These are phyloP conservation scores for Gymnoscopelus braueri DNA, from an alignment of 2,797 vertebrate genomes.

Conservation along the genomic window DNA sequence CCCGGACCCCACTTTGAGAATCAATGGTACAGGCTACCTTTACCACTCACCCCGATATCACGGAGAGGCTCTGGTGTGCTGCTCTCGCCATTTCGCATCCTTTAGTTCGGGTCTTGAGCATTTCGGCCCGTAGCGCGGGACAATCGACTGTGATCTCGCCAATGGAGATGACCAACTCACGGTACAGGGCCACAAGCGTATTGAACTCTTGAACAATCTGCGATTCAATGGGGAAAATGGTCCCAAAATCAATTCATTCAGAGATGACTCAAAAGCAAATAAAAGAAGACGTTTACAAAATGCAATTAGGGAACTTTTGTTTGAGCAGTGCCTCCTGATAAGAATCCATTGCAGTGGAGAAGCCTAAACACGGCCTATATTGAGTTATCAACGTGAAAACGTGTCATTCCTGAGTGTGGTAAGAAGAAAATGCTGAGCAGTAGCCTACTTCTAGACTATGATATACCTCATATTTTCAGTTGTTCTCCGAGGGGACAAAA, in stretches of 20 bases:
- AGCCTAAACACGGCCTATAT: constrained; percentile 1
- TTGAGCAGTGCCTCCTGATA: neutral
- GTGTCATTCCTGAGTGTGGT: neutral
- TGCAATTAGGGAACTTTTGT: constrained; percentile 7
- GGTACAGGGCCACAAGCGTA: constrained; percentile 95
- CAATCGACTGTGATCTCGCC: constrained; percentile 93
- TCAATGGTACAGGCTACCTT: neutral
- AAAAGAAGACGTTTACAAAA: neutral
- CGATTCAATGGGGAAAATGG: constrained; percentile 59
- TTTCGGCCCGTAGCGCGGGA: constrained; percentile 89
- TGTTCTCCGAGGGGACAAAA: constrained; percentile 6
- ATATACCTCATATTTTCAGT: too few relatives aligned
- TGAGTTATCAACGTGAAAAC: constrained; percentile 30
- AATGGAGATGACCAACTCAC: constrained; percentile 97
- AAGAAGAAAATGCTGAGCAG: constrained; percentile 31
- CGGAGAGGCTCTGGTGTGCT: constrained; percentile 93
- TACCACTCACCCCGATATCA: constrained; percentile 91
- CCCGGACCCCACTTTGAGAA: neutral
- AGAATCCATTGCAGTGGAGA: constrained; percentile 16
- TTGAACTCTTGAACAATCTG: constrained; percentile 99
- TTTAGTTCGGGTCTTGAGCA: constrained; percentile 92
- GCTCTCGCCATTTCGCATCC: constrained; percentile 95
- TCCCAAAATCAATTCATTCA: constrained; percentile 9
- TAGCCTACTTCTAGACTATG: neutral
- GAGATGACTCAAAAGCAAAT: neutral